These are phyloP conservation scores for Calameuta pallipes DNA, from an alignment of 2,888 invertebrate genomes.

Conservation along the genomic window DNA sequence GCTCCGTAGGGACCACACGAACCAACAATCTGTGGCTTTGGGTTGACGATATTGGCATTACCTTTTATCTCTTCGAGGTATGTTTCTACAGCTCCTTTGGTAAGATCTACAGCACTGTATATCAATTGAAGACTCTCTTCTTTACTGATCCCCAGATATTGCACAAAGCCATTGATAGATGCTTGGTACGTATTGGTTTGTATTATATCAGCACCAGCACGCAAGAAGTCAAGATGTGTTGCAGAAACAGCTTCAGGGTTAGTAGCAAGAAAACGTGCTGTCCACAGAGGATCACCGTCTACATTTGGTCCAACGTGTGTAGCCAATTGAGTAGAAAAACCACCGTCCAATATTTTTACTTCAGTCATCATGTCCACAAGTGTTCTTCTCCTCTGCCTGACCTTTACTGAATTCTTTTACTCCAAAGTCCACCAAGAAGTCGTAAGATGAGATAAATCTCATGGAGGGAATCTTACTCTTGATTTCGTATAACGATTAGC, in stretches of 20 bases:
- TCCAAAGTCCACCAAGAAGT: neutral
- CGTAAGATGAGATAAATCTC: neutral
- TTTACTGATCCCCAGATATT: constrained; percentile 77
- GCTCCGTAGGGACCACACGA: constrained; percentile 96
- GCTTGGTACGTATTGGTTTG: constrained; percentile 93
- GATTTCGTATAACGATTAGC: neutral
- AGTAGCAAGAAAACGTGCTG: constrained; percentile 82
- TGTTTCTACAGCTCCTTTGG: constrained; percentile 74
- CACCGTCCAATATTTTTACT: constrained; percentile 73
- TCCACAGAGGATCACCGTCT: constrained; percentile 91
- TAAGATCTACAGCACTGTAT: constrained; percentile 78
- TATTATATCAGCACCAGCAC: constrained; percentile 89
- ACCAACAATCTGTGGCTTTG: constrained; percentile 79
- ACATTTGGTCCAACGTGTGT: constrained; percentile 80
- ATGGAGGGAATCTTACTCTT: neutral
- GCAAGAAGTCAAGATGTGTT: constrained; percentile 85
- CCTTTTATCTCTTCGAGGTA: constrained; percentile 58
- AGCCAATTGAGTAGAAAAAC: constrained; percentile 85
- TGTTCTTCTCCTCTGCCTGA: neutral
- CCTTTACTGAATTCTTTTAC: neutral
- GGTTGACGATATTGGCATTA: constrained; percentile 67
- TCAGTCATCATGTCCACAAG: constrained; percentile 9
- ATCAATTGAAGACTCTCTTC: constrained; percentile 80
- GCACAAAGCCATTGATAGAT: constrained; percentile 79
- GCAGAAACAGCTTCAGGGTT: constrained; percentile 82